A percentile compares a stretch with the other conserved stretches of the same genome.
Conservation (phyloP, 2,888 invertebrate genomes). For the Rambutsinella grinnellia region DNA sequence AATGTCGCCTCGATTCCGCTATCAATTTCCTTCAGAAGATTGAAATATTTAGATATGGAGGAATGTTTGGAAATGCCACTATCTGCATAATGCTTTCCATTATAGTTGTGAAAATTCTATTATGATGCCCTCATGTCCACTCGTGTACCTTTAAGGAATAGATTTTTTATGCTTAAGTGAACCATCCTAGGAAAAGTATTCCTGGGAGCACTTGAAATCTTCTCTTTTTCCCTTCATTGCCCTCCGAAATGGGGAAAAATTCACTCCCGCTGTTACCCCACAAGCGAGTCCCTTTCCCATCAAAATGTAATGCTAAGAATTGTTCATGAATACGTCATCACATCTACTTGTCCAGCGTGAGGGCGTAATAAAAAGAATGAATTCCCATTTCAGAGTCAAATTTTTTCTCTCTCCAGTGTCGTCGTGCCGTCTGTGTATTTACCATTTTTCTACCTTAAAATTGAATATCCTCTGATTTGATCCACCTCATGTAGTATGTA, state of each 20-base stretch:
- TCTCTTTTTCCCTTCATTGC: conserved; percentile 57
- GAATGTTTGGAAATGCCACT: conserved; percentile 34
- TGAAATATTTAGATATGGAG: conserved; percentile 23
- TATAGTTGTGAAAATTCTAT: too few species aligned
- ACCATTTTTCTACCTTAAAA: conserved; percentile 31
- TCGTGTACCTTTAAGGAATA: conserved; percentile 10
- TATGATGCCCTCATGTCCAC: not conserved
- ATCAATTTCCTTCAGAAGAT: conserved; percentile 32
- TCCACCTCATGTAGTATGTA: conserved; percentile 20
- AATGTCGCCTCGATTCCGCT: conserved; percentile 13
- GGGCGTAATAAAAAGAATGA: conserved; percentile 43
- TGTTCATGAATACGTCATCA: conserved; percentile 26
- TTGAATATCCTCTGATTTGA: conserved; percentile 37
- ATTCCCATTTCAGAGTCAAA: conserved; percentile 41
- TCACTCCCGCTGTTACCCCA: conserved; percentile 41
- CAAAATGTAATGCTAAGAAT: not conserved
- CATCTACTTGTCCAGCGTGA: conserved; percentile 32
- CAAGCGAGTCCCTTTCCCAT: not conserved
- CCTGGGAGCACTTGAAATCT: conserved; percentile 45
- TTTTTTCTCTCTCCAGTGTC: conserved; percentile 14
- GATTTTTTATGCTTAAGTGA: conserved; percentile 30
- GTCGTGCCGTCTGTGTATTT: conserved; percentile 24
- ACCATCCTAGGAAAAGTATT: conserved; percentile 9
- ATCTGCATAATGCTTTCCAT: conserved; percentile 39
- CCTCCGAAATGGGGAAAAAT: conserved; percentile 57